Evolutionary conservation across 2,797 vertebrate genomes (phyloP).

Genomic region (Gadopsis marmoratus): DNA sequence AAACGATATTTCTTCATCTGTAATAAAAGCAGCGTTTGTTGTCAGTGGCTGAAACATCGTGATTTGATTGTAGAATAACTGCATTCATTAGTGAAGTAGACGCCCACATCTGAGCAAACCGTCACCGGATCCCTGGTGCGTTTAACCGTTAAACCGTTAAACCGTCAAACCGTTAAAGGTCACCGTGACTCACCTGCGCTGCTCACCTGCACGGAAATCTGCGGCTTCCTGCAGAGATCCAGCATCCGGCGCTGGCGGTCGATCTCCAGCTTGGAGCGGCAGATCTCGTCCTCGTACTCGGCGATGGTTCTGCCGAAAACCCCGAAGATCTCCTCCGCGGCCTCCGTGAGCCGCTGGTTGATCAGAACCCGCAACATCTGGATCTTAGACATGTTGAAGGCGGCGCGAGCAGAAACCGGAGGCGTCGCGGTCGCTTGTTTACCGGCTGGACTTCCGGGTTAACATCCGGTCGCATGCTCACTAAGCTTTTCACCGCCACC

Average conservation of each 20-base stretch:
- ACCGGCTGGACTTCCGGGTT: constrained; percentile 40
- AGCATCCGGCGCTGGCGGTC: constrained; percentile 64
- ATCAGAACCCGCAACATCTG: constrained; percentile 69
- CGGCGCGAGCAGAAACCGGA: rapidly evolving
- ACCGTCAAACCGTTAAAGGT: no score
- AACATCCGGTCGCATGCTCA: constrained; percentile 25
- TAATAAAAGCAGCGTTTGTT: no score
- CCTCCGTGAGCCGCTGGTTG: constrained; percentile 70
- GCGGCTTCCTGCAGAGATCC: constrained; percentile 53
- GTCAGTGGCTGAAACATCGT: no score
- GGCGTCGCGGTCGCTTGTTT: constrained; percentile 30
- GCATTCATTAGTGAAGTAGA: no score
- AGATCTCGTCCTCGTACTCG: constrained; percentile 70
- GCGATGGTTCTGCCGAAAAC: constrained; percentile 68
- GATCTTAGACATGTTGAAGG: constrained; percentile 56
- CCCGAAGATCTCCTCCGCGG: constrained; percentile 66
- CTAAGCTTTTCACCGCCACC: rapidly evolving
- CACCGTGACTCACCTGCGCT: constrained; percentile 5
- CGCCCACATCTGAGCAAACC: no score
- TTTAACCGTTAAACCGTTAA: no score
- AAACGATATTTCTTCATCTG: no score
- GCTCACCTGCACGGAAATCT: constrained; percentile 4
- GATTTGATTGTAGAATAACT: no score
- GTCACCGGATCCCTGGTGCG: background rate
- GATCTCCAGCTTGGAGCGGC: constrained; percentile 63